phyloP scores from a whole-genome alignment of 2,888 invertebrate genomes.

The Coleophora flavipennella region DNA sequence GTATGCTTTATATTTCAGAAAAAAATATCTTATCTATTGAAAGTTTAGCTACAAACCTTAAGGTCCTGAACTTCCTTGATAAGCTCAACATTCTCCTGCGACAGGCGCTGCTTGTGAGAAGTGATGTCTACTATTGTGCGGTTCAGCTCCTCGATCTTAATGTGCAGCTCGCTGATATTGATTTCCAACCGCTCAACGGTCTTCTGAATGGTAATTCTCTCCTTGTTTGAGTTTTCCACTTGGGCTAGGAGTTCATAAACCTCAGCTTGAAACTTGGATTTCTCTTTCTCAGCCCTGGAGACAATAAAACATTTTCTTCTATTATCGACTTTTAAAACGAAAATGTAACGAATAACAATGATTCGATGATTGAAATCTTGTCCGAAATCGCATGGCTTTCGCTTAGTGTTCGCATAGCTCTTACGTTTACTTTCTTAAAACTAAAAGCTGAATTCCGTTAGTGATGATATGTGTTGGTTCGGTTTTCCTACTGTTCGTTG shows the following conservation, averaged over 20 bases:
- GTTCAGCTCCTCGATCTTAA: constrained; percentile 97
- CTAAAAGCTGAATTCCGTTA: constrained; percentile 19
- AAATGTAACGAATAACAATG: constrained; percentile 5
- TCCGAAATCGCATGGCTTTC: constrained; percentile 32
- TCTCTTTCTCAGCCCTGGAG: constrained; percentile 97
- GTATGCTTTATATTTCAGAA: too few species aligned
- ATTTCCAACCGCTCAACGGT: constrained; percentile 93
- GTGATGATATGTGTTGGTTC: constrained; percentile 21
- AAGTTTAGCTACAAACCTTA: constrained; percentile 69
- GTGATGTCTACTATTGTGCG: constrained; percentile 98
- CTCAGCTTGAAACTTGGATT: constrained; percentile 97
- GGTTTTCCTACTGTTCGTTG: constrained; percentile 15
- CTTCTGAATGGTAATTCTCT: constrained; percentile 85
- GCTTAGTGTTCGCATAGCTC: constrained; percentile 38
- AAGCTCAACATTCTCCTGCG: constrained; percentile 94
- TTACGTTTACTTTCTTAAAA: constrained; percentile 22
- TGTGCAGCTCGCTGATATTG: constrained; percentile 91
- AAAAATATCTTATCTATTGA: too few species aligned
- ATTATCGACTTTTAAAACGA: constrained; percentile 17
- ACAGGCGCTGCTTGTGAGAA: constrained; percentile 95
- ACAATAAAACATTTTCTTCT: constrained; percentile 43
- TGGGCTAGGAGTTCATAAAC: constrained; percentile 97
- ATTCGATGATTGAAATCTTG: constrained; percentile 12
- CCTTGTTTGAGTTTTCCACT: constrained; percentile 95
- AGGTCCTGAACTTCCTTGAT: constrained; percentile 97